These are phyloP conservation scores for Hydriomena furcata DNA, from an alignment of 2,888 invertebrate species.

Conservation along the genomic window DNA sequence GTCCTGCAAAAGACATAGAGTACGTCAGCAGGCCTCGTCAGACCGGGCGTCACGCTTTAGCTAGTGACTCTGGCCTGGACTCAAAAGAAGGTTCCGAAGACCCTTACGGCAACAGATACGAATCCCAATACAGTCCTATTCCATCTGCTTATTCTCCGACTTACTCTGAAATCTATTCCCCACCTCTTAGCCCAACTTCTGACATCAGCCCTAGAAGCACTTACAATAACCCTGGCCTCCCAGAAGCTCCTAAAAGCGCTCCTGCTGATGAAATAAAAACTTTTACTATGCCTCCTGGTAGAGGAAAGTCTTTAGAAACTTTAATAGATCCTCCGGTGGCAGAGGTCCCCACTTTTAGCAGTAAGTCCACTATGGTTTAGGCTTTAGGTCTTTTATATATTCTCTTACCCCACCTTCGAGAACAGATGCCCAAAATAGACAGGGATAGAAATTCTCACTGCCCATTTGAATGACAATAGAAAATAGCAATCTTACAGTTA, in stretches of 20 bases:
- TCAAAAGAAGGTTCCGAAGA: slow-evolving; percentile 75
- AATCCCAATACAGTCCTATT: slow-evolving; percentile 70
- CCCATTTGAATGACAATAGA: slow-evolving; percentile 49
- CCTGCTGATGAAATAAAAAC: slow-evolving; percentile 70
- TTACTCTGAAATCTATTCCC: slow-evolving; percentile 79
- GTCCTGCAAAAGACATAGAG: slow-evolving; percentile 85
- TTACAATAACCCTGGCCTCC: slow-evolving; percentile 65
- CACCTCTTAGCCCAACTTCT: slow-evolving; percentile 74
- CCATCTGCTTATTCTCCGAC: slow-evolving; percentile 76
- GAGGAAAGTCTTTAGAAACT: slow-evolving; percentile 74
- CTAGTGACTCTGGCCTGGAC: slow-evolving; percentile 73
- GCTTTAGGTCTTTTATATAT: slow-evolving; percentile 9
- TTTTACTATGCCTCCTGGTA: slow-evolving; percentile 68
- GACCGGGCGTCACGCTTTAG: slow-evolving; percentile 81
- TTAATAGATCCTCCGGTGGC: slow-evolving; percentile 69
- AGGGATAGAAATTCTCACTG: slow-evolving; percentile 43
- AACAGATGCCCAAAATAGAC: slow-evolving; percentile 19
- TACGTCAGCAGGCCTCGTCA: slow-evolving; percentile 84
- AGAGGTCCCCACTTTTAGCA: slow-evolving; percentile 68
- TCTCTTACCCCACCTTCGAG: slow-evolving; percentile 30
- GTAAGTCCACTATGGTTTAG: slow-evolving; percentile 78
- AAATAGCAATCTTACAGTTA: slow-evolving; percentile 9
- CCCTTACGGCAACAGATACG: slow-evolving; percentile 68
- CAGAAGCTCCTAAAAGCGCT: slow-evolving; percentile 71
- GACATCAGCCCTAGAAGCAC: slow-evolving; percentile 72